Base-by-base conservation (phyloP, 2,113 vertebrate species). In the Meriones unguiculatus region DNA sequence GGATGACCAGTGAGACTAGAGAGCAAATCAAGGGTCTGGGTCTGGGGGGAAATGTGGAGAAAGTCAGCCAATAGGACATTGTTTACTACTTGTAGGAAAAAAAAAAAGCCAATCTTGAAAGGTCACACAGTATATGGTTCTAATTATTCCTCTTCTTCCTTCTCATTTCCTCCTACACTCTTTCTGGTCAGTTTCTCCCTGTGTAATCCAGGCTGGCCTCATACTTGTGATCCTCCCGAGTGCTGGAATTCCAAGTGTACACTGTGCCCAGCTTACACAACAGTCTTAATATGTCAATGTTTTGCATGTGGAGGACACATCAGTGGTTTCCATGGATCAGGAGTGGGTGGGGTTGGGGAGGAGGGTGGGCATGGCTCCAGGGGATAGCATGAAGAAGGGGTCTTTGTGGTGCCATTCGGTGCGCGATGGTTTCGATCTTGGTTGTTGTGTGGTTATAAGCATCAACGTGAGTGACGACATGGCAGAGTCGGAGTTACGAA, bases 361-460 rank as follows among this genome's bases (percentile, higher is more conserved):
- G 46, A n/a, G 30, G 35, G 59, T 24, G 9, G 41, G 2, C 13
- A n/a, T 70, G 35, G 76, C 52, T 25, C 0, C 9, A 69, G 35
- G 3, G 10, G 50, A 52, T 0, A 3, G 81, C 12, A 30, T 0
- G 2, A 2, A 7, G 2, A 2, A 7, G 67, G 59, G 14, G 28
- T 22, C 41, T 72, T 15, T 25, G 64, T 3, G 7, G 2, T 17
- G 32, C 7, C 13, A 46, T 46, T 3, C 5, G 5, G 46, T 46
- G 5, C 46, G 35, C 76, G 5, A 7, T 25, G n/a, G 18, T 65
- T 54, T 57, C 28, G 24, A 17, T 70, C 62, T 57, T 20, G 30
- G 65, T 4, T 22, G 67, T 9, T 8, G 15, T 69, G 13, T 30
- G 24, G 28, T 30, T 41, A 64, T 62, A 59, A 75, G 69, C 46